Evolutionary conservation across 2,113 vertebrate genomes (phyloP), one percentile per base, ranked within the genome.

Genomic region (Albula glossodonta): DNA sequence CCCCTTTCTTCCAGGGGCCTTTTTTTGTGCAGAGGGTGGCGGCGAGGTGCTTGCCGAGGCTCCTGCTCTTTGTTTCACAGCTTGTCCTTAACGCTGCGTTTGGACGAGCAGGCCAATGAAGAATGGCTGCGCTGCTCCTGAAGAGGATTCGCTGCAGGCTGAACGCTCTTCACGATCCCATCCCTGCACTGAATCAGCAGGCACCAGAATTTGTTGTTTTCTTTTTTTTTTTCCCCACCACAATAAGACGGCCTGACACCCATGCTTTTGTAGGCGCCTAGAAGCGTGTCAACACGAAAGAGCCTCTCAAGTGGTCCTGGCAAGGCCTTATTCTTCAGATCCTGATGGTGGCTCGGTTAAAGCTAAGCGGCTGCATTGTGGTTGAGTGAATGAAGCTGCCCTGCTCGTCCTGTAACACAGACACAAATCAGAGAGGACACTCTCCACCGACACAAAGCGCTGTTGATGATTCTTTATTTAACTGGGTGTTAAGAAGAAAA

Each of bases 221-320:
- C 31, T 13, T 74, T 74, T 31, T 74, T 31, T 74, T 53, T 81
- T 31, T 1, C 0, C 31, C 31, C 31, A 41, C 66, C 57, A 48
- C 31, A 31, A 82, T 82, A 82, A 86, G 57, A 51, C 17, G n/a
- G 48, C 50, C n/a, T 81, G 57, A n/a, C 80, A 15, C 79, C 57
- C 2, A 22, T 86, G 56, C 85, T 81, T 4, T 86, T 77, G 78
- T 51, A 48, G 52, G 80, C 85, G 1, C 50, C 10, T 48, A 6
- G 60, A 60, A 50, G 50, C 49, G 22, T 81, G 49, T 80, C 79
- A 41, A 22, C 19, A 13, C 41, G 22, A 57, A 66, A 57, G 49
- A 81, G 60, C 15, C 60, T 17, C 49, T 81, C 2, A 50, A 81
- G 25, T 17, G 25, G 31, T 13, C 11, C n/a, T 60, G 77, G 51